Evolutionary conservation across 2,797 vertebrate species (phyloP), one percentile per base, ranked within the genome.

Genomic region (Dicrostonyx torquatus): DNA sequence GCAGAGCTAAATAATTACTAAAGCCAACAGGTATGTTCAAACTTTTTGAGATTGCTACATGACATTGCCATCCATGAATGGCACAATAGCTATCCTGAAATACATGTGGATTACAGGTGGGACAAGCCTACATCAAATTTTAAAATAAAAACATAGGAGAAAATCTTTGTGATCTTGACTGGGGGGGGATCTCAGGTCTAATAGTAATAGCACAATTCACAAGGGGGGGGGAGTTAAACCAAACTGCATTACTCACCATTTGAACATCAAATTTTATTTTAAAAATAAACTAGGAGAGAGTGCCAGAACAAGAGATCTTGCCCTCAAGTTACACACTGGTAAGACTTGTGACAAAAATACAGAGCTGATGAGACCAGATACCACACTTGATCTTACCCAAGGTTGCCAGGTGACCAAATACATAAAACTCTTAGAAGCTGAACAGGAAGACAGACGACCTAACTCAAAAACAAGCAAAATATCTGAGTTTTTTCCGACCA

Each of bases 391-490:
- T 43, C 55, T 82, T 62, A 87, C 17, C 4, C n/a, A 73, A 73
- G 84, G 48, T 48, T 40, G 14, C 72, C 9, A 87, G 50, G 64
- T 26, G 83, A 70, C 24, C 37, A 73, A 58, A 73, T 14, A 87
- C 4, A 31, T 58, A 76, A 66, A 91, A 83, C 58, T 60, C 40
- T 78, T 78, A 72, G 11, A 9, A 85, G 64, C 45, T 87, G 34
- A 75, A 10, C n/a, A 68, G 40, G 26, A 72, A 79, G 43, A 90
- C 68, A 82, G 37, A 55, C 7, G 22, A 86, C 40, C 62, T 91
- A 68, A 89, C 84, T 96, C 95, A 18, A 92, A 89, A 84, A 75
- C 84, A 9, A 66, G 40, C 31, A 92, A 64, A 95, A 94, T 18
- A 40, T 60, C 22, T 73, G 68, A 58, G 48, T 26, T 29, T 26